These are phyloP conservation scores for Melanostoma scalare DNA, from an alignment of 2,888 invertebrate species.

Conservation along the genomic window DNA sequence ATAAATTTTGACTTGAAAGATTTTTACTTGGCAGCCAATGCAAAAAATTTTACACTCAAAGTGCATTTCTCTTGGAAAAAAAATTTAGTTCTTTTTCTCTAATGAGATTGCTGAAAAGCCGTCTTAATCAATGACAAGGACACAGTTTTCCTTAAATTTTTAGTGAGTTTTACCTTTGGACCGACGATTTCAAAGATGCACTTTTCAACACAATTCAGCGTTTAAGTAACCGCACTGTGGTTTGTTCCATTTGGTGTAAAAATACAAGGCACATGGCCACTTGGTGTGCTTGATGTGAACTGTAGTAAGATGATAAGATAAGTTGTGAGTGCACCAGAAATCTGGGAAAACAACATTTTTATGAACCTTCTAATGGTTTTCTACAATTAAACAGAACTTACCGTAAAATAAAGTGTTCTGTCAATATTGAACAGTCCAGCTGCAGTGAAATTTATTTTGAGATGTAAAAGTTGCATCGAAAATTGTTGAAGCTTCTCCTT, in stretches of 20 bases:
- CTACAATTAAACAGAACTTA: conserved; percentile 69
- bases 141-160: too few species aligned
- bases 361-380: background rate
- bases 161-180: too few species aligned
- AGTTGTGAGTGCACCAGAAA: conserved; percentile 81
- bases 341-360: conserved; percentile 75
- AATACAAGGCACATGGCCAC: conserved; percentile 28
- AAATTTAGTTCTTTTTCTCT: too few species aligned
- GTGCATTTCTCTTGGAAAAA: too few species aligned
- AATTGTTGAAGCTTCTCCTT: conserved; percentile 80
- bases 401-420: conserved; percentile 81
- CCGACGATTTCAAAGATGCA: too few species aligned
- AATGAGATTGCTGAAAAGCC: too few species aligned
- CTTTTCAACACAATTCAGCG: too few species aligned
- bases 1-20: too few species aligned
- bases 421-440: conserved; percentile 82
- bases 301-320: conserved; percentile 82
- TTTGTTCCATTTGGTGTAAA: conserved; percentile 31
- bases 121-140: too few species aligned
- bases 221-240: background rate
- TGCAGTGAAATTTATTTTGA: conserved; percentile 81
- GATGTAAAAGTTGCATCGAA: conserved; percentile 81
- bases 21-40: too few species aligned
- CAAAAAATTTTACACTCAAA: too few species aligned
- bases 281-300: conserved; percentile 78